Percentiles rank a stretch among this genome's conserved stretches.
Evolutionary conservation across 2,797 vertebrate species (phyloP).

Genomic region (Botia kubotai): DNA sequence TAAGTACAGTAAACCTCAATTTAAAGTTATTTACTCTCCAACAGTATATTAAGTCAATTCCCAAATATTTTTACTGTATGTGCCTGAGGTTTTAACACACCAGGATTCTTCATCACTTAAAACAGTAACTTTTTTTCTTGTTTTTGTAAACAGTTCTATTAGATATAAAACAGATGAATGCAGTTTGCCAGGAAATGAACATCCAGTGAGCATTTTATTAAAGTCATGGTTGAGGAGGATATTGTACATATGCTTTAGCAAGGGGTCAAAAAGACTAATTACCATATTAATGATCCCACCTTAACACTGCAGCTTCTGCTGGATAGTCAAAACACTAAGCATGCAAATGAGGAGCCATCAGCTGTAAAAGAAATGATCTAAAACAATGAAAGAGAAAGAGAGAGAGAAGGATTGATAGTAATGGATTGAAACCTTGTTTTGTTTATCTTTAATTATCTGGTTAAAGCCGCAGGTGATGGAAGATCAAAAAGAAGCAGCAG

Average conservation of each 20-base stretch:
- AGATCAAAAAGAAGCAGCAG: slow-evolving; percentile 44
- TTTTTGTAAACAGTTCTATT: slow-evolving; percentile 26
- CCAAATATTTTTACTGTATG: not conserved
- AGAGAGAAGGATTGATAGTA: slow-evolving; percentile 57
- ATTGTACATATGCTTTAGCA: slow-evolving; percentile 56
- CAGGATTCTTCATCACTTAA: slow-evolving; percentile 22
- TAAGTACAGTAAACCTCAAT: too few species aligned
- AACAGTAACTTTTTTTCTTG: slow-evolving; percentile 35
- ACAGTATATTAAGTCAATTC: too few species aligned
- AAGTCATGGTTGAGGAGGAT: slow-evolving; percentile 59
- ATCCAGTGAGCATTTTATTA: slow-evolving; percentile 56
- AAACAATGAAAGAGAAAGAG: slow-evolving; percentile 60
- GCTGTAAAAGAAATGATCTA: slow-evolving; percentile 80
- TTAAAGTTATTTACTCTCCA: too few species aligned
- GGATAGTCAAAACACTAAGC: slow-evolving; percentile 84
- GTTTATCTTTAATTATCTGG: slow-evolving; percentile 76
- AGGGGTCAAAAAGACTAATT: slow-evolving; percentile 75
- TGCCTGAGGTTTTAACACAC: too few species aligned
- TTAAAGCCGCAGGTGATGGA: slow-evolving; percentile 59
- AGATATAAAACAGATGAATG: slow-evolving; percentile 42
- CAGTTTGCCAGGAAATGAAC: slow-evolving; percentile 48
- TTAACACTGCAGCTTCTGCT: slow-evolving; percentile 81
- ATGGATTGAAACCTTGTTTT: slow-evolving; percentile 76
- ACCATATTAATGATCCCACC: slow-evolving; percentile 87
- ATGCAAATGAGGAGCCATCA: slow-evolving; percentile 78